phyloP scores from a whole-genome alignment of 1,140 invertebrate genomes.

The Aphaenogaster ashmeadi region DNA sequence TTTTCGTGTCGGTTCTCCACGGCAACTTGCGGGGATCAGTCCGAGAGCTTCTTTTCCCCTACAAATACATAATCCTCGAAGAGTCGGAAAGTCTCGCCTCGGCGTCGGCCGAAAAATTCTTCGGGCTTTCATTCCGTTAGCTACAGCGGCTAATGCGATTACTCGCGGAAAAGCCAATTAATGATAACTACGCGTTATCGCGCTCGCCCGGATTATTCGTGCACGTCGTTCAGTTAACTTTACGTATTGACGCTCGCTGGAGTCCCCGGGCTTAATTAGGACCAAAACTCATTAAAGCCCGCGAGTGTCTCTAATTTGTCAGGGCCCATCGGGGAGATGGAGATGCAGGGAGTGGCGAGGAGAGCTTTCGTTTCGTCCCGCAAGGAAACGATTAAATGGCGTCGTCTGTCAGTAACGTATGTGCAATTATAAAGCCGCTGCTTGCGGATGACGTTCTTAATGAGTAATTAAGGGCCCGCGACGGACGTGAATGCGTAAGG shows the following conservation, averaged over 20 bases:
- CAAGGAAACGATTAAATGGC: conserved; percentile 60
- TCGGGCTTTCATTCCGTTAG: background rate
- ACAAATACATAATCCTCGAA: background rate
- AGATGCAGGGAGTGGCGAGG: background rate
- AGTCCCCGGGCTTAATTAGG: conserved; percentile 57
- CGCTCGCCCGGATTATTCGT: conserved; percentile 40
- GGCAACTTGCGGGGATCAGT: background rate
- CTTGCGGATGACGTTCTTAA: conserved; percentile 54
- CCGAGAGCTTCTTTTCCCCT: background rate
- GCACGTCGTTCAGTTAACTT: conserved; percentile 53
- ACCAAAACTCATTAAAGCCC: conserved; percentile 60
- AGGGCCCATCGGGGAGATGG: conserved; percentile 32
- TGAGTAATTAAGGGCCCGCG: conserved; percentile 26
- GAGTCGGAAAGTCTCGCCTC: background rate
- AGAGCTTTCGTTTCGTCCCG: conserved; percentile 40
- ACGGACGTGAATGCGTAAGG: conserved; percentile 24
- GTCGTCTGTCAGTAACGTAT: conserved; percentile 54
- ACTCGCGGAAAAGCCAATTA: conserved; percentile 56
- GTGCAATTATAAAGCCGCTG: conserved; percentile 54
- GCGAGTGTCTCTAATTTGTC: conserved; percentile 60
- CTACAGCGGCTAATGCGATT: conserved; percentile 35
- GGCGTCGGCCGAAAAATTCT: conserved; percentile 22
- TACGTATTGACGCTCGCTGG: conserved; percentile 59
- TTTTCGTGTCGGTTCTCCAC: background rate
- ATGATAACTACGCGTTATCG: conserved; percentile 63